A percentile compares a stretch with the other conserved stretches of the same genome.
Evolutionary conservation across 2,888 invertebrate species (phyloP).

Genomic region (Gryllus longicercus): DNA sequence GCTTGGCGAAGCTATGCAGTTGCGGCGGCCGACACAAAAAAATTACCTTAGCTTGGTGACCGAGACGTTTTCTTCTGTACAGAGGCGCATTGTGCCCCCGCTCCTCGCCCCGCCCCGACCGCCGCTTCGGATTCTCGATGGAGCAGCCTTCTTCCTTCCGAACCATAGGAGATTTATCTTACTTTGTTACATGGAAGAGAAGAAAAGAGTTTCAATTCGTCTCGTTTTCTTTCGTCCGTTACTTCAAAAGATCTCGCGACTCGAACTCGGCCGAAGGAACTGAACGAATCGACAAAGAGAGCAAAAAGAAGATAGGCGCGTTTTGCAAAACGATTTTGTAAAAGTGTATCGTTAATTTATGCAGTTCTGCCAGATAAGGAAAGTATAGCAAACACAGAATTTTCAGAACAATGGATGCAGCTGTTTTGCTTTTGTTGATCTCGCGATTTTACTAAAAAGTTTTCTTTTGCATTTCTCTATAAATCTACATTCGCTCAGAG

Average conservation of each 20-base stretch:
- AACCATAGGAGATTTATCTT: slow-evolving; percentile 17
- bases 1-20: background rate
- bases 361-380: slow-evolving; percentile 17
- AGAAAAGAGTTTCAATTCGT: slow-evolving; percentile 17
- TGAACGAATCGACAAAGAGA: background rate
- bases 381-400: slow-evolving; percentile 17
- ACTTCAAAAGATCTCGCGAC: background rate
- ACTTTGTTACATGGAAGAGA: slow-evolving; percentile 17
- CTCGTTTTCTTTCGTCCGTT: slow-evolving; percentile 11
- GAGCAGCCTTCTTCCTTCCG: background rate
- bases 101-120: background rate
- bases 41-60: background rate
- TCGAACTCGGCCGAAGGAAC: background rate
- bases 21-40: background rate
- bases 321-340: slow-evolving; percentile 9
- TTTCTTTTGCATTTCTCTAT: background rate
- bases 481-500: background rate
- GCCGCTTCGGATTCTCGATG: too few relatives aligned
- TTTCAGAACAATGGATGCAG: background rate
- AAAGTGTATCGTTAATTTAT: background rate
- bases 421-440: slow-evolving; percentile 5
- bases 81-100: background rate
- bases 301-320: background rate
- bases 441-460: slow-evolving; percentile 1
- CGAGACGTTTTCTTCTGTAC: slow-evolving; percentile 9